Evolutionary conservation across 1,140 invertebrate species (phyloP).

Genomic region (Megathymus violae): DNA sequence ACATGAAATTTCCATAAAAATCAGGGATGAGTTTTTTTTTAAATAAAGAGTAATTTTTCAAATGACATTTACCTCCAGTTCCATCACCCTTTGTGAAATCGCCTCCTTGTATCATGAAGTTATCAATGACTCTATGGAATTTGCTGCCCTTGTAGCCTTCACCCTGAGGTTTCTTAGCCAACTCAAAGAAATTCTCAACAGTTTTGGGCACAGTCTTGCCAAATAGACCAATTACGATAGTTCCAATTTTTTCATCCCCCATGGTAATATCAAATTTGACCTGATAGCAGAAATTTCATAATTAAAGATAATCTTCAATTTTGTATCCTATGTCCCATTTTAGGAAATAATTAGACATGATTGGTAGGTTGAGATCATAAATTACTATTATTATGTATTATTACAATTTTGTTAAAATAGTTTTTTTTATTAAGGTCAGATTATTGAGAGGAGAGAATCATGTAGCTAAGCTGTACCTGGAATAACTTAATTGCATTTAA

Average conservation of each 20-base stretch:
- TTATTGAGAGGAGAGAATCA: too few species aligned
- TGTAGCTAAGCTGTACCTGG: too few species aligned
- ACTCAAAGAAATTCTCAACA: slow-evolving; percentile 94
- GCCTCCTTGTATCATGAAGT: slow-evolving; percentile 98
- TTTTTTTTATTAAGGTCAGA: not conserved
- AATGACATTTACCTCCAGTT: slow-evolving; percentile 88
- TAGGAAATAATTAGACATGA: too few species aligned
- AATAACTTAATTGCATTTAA: too few species aligned
- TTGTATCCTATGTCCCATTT: too few species aligned
- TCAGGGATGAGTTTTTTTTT: too few species aligned
- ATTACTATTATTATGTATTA: too few species aligned
- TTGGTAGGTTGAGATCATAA: too few species aligned
- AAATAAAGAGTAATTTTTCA: slow-evolving; percentile 27
- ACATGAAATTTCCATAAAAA: too few species aligned
- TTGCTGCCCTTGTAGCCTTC: slow-evolving; percentile 95
- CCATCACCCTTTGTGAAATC: slow-evolving; percentile 97
- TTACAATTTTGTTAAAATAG: slow-evolving; percentile 1
- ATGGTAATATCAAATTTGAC: slow-evolving; percentile 97
- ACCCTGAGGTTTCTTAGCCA: slow-evolving; percentile 90
- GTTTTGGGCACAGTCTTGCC: slow-evolving; percentile 99
- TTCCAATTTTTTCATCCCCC: slow-evolving; percentile 90
- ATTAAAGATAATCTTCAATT: too few species aligned
- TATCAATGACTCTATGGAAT: slow-evolving; percentile 96
- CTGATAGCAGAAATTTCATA: slow-evolving; percentile 82
- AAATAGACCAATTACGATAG: slow-evolving; percentile 96